Evolutionary conservation across 2,113 vertebrate genomes (phyloP).

Genomic region (Rhea pennata): DNA sequence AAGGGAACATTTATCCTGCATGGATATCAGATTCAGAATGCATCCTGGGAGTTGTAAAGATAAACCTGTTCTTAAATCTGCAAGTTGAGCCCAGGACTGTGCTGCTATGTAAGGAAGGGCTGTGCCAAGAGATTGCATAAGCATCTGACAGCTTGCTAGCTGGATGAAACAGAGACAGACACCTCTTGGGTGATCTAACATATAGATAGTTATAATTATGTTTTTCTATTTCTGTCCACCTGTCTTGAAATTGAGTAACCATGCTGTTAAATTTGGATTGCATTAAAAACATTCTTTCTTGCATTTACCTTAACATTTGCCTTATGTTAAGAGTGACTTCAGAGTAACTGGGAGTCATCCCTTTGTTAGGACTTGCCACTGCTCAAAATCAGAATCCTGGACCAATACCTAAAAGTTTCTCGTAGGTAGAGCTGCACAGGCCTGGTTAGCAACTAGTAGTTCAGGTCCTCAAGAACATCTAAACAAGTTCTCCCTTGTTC

Average conservation of each 20-base stretch:
- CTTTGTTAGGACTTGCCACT: not conserved
- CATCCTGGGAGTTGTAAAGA: constrained; percentile 56
- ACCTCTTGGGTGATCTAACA: constrained; percentile 69
- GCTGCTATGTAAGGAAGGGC: constrained; percentile 12
- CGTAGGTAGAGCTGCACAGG: not conserved
- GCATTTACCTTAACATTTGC: constrained; percentile 22
- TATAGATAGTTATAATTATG: constrained; percentile 67
- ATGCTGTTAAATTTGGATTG: constrained; percentile 56
- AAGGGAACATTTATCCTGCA: constrained; percentile 37
- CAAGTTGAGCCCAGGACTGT: constrained; percentile 54
- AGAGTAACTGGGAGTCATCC: not conserved
- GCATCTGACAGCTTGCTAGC: constrained; percentile 67
- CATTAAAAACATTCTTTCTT: constrained; percentile 8
- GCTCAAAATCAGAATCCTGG: not conserved
- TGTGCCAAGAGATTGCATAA: constrained; percentile 69
- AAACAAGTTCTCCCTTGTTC: not conserved
- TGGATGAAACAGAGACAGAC: constrained; percentile 66
- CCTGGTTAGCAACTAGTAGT: not conserved
- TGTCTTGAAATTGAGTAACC: constrained; percentile 67
- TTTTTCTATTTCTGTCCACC: constrained; percentile 69
- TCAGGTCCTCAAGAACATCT: not conserved
- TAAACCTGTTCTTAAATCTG: constrained; percentile 68
- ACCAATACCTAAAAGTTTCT: not conserved
- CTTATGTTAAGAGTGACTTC: not conserved
- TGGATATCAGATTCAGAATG: constrained; percentile 38